Base-by-base conservation (phyloP, 2,888 invertebrate species). In the Eledone cirrhosa region DNA sequence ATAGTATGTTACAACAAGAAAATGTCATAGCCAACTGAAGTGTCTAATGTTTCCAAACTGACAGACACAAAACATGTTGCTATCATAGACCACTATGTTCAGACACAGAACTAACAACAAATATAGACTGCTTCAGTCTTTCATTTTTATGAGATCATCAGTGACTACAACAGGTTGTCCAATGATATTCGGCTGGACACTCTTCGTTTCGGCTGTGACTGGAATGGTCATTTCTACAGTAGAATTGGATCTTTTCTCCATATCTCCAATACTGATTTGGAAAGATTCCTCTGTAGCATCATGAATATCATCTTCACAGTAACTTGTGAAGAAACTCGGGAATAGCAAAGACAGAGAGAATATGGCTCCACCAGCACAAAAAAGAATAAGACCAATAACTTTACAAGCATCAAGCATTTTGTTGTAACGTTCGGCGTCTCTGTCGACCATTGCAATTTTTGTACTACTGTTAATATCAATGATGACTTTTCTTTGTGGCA, bases 281-380 rank as follows among this genome's bases (percentile, higher is more conserved):
- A 89, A 86, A 31, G 85, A 84, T 16, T 80, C 81, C 47, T 87
- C 87, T 24, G 80, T 75, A 11, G 83, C 82, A 24, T 89, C 89
- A 22, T 41, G 41, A 72, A 72, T 72, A 78, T 88, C 89, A 48
- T 91, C 91, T 48, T 87, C 85, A 80, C 91, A 91, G 83, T 91
- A 90, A 72, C 89, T 88, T 63, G 88, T 88, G 59, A 91, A 87
- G 81, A 92, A 91, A 80, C 91, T 92, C 2, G 92, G 91, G 78
- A 92, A 90, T 24, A 92, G 86, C 2, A 92, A 88, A 31, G 92
- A 89, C 80, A 90, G 86, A 27, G 91, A 90, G 33, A 92, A 85
- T 2, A 91, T 90, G n/a, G 90, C 85, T 5, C 92, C 92, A 4
- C 92, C 92, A 22, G 91, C 86, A 83, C 92, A 91, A 86, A 92